Base-by-base conservation (phyloP, 1,140 invertebrate species). In the Pachyrhynchus sulphureomaculatus region DNA sequence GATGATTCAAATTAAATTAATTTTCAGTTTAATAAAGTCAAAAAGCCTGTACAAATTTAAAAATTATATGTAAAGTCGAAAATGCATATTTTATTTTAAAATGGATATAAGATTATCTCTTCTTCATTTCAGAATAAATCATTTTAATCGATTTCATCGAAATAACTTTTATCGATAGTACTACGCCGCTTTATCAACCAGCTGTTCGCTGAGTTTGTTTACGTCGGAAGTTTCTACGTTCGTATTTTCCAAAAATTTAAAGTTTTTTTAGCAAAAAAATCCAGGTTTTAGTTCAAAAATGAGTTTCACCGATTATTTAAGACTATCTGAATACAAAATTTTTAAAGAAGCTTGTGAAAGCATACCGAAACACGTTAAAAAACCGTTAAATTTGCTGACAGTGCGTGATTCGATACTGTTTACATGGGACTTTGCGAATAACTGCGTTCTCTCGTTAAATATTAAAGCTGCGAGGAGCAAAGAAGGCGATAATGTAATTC, bases 391-490 rank as follows among this genome's bases (percentile, higher is more conserved):
- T 74, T 80, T 87, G 41, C 67, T 87, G 5, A 80, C 82, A 62
- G 79, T 86, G 29, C 80, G 80, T 39, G 84, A 87, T 59, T 83
- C 85, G 71, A 78, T 86, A 62, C 75, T 86, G 13, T 88, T 83
- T 65, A 78, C 82, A 53, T 88, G 86, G 86, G 81, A 83, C 70
- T 78, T 80, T 2, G 72, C 80, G 17, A 84, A 85, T 72, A 83
- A 80, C 65, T 86, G 84, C 74, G 77, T 87, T 45, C 76, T 83
- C 56, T 80, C 81, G 37, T 72, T 87, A 39, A 85, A 87, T 69
- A 52, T 86, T 42, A 82, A 82, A 59, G 78, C 80, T 20, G 74
- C 82, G 23, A 79, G 81, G 51, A 78, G 74, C 20, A 81, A 80
- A 62, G 75, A 78, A 39, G 71, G 67, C 15, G 72, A 78, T 23